Evolutionary conservation across 2,888 invertebrate species (phyloP), one percentile per base, ranked within the genome.

Genomic region (Sarcophaga carnaria): DNA sequence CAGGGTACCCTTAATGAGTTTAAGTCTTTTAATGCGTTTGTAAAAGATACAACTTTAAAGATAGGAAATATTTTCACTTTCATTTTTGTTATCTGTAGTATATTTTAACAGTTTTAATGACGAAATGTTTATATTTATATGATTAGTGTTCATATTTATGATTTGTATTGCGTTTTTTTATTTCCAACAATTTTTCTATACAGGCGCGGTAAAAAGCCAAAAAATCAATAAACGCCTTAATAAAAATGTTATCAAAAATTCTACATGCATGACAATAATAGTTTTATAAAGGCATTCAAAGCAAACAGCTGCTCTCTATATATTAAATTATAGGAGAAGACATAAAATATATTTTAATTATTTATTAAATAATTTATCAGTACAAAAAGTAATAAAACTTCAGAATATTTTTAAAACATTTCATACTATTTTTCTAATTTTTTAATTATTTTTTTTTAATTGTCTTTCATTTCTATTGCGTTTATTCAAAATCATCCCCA

Each of bases 241-340:
- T 14, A 47, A n/a, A 79, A 37, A 14, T 54, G 3, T 14, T 17
- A 54, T 17, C 54, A 54, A 3, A 54, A 54, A 54, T 17, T 54
- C 54, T 54, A 54, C 17, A 17, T 4, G 17, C 17, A 67, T 66
- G n/a, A 79, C 11, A 71, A 63, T 37, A 37, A 37, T 47, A 79
- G 79, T 82, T 84, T 72, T 49, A 64, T 63, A 67, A 59, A 63
- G 72, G 25, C 76, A 82, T 71, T 84, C 71, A 79, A 62, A 63
- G 59, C 27, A 76, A n/a, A 74, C 64, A 80, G 54, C 71, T 69
- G 8, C 69, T 79, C 70, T 54, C 67, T 45, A 10, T 37, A 6
- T 22, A n/a, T n/a, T 62, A 1, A 5, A 62, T 20, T 4, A 62
- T n/a, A 62, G 4, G 4, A 49, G 11, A 11, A 11, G 11, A 14